These are phyloP conservation scores for Gopherus evgoodei DNA, from an alignment of 2,113 vertebrate genomes.

Conservation along the genomic window DNA sequence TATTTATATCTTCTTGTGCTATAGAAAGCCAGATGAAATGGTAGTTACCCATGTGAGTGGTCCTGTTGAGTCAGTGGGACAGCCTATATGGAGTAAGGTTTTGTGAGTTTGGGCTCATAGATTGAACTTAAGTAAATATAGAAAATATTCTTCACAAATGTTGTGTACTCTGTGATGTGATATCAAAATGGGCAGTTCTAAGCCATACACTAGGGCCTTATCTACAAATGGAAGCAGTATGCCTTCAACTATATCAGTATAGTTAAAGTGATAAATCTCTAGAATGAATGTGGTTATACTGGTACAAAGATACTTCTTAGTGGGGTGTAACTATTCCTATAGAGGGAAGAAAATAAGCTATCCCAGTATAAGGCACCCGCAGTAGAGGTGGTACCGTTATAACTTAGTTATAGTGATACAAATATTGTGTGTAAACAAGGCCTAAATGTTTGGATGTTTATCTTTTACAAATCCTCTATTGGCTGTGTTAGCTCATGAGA, in stretches of 20 bases:
- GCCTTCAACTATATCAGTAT: neutral
- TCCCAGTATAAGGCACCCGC: neutral
- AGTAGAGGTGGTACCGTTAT: neutral
- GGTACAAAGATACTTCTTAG: neutral
- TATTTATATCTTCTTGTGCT: conserved; percentile 1
- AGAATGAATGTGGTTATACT: conserved; percentile 16
- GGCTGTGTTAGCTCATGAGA: neutral
- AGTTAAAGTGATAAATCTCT: conserved; percentile 29
- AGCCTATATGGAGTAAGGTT: conserved; percentile 1
- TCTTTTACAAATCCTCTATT: conserved; percentile 9
- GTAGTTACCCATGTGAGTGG: neutral
- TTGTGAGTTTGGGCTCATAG: conserved; percentile 12
- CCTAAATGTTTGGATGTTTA: conserved; percentile 26
- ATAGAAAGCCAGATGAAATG: neutral
- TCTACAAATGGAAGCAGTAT: conserved; percentile 42
- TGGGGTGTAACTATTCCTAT: neutral
- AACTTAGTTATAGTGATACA: conserved; percentile 22
- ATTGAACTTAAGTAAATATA: conserved; percentile 25
- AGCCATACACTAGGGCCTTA: conserved; percentile 27
- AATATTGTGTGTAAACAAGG: conserved; percentile 48
- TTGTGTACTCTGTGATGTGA: conserved; percentile 16
- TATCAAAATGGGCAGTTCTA: conserved; percentile 35
- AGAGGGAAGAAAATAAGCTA: conserved; percentile 31
- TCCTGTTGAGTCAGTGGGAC: conserved; percentile 18
- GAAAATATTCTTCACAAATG: neutral